These are phyloP conservation scores for Agrotis puta DNA, from an alignment of 2,888 invertebrate species.

Conservation along the genomic window DNA sequence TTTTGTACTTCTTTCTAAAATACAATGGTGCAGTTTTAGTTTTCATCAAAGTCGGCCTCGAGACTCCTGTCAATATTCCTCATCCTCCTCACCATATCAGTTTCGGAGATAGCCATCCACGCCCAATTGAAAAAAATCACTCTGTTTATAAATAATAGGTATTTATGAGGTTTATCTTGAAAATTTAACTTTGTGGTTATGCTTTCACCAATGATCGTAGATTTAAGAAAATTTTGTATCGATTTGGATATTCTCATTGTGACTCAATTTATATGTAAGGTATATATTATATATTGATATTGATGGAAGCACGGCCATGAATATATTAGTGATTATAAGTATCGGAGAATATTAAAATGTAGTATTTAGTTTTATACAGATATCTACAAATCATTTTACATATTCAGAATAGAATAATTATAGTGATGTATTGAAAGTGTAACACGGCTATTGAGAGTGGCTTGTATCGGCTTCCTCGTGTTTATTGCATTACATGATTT, in stretches of 20 bases:
- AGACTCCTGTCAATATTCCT: too few relatives aligned
- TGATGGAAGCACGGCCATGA: conserved; percentile 76
- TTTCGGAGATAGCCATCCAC: too few relatives aligned
- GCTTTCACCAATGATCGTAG: conserved; percentile 74
- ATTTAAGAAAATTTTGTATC: conserved; percentile 68
- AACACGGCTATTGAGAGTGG: conserved; percentile 45
- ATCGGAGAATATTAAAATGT: conserved; percentile 73
- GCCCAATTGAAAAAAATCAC: too few relatives aligned
- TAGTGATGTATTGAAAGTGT: conserved; percentile 54
- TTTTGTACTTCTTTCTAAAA: too few relatives aligned
- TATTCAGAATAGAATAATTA: conserved; percentile 71
- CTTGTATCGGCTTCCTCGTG: conserved; percentile 63
- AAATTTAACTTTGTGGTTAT: conserved; percentile 69
- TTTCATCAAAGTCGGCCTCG: too few relatives aligned
- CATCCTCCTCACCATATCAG: too few relatives aligned
- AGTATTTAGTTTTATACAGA: conserved; percentile 81
- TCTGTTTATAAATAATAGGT: conserved; percentile 69
- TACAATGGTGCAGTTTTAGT: too few relatives aligned
- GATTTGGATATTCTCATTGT: conserved; percentile 68
- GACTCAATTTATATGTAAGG: conserved; percentile 70
- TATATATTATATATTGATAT: conserved; percentile 64
- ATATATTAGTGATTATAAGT: conserved; percentile 67
- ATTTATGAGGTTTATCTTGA: conserved; percentile 73
- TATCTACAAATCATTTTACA: conserved; percentile 76
- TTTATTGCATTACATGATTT: conserved; percentile 53